Conservation (phyloP, 2,113 vertebrate species). For the Manacus vitellinus region DNA sequence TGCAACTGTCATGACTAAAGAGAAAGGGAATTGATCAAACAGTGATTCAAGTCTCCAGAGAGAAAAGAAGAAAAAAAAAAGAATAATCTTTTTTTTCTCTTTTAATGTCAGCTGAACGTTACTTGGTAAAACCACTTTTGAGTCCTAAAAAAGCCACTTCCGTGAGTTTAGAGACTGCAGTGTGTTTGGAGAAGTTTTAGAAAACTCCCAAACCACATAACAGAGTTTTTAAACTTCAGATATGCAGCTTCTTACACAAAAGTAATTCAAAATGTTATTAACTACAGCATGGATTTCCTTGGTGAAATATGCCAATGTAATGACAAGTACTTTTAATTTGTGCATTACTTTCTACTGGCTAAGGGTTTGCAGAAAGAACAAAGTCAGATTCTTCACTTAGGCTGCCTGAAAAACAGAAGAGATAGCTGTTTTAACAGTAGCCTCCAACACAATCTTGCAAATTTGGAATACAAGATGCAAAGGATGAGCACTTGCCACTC, state of each 20-base stretch:
- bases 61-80: neutral
- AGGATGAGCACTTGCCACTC: neutral
- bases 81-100: fast-evolving
- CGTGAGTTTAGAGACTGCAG: neutral
- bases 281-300: neutral
- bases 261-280: neutral
- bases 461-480: neutral
- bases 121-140: neutral
- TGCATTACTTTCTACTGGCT: neutral
- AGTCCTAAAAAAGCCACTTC: neutral
- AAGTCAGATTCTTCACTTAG: neutral
- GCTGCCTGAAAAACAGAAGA: neutral
- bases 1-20: neutral
- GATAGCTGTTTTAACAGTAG: neutral
- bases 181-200: neutral
- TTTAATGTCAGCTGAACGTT: neutral
- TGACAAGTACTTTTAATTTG: neutral
- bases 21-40: neutral
- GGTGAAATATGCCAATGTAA: neutral
- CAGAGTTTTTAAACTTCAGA: neutral
- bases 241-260: neutral
- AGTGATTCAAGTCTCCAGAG: neutral
- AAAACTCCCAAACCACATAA: neutral
- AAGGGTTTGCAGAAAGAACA: neutral
- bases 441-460: neutral